Percentiles rank a stretch among this genome's conserved stretches.
phyloP scores from a whole-genome alignment of 2,797 vertebrate genomes.

The Anabacerthia variegaticeps region DNA sequence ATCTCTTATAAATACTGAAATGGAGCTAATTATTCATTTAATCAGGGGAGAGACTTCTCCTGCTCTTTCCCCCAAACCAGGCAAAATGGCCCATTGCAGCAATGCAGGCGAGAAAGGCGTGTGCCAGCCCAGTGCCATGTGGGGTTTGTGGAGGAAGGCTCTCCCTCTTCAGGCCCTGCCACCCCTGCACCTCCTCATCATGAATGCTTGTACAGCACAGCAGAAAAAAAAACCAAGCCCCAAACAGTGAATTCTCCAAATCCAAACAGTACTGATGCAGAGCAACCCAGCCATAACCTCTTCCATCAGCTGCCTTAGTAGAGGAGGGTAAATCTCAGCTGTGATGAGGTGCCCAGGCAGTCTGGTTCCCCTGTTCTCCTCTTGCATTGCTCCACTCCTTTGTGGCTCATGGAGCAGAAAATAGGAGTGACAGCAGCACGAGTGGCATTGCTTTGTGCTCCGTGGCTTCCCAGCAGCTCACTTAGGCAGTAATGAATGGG shows the following conservation, averaged over 20 bases:
- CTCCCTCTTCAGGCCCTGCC: background rate
- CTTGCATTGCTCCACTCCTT: background rate
- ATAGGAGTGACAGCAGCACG: background rate
- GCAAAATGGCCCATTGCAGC: background rate
- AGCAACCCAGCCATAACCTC: background rate
- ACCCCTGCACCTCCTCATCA: background rate
- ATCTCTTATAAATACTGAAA: background rate
- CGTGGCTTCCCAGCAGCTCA: background rate
- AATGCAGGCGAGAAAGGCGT: background rate
- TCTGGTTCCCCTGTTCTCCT: background rate
- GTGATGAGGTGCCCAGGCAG: background rate
- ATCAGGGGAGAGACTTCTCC: background rate
- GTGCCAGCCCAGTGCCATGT: rapidly evolving
- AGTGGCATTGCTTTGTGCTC: background rate
- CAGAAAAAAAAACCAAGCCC: background rate
- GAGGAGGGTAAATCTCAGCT: background rate
- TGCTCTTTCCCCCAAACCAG: background rate
- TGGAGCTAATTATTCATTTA: background rate
- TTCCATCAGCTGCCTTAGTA: background rate
- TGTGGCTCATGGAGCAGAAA: background rate
- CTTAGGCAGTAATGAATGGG: background rate
- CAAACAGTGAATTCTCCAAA: background rate
- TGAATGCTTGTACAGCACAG: background rate
- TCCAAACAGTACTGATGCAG: background rate
- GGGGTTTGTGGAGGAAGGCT: background rate